phyloP scores from a whole-genome alignment of 2,888 invertebrate species.

The Tridacna crocea region DNA sequence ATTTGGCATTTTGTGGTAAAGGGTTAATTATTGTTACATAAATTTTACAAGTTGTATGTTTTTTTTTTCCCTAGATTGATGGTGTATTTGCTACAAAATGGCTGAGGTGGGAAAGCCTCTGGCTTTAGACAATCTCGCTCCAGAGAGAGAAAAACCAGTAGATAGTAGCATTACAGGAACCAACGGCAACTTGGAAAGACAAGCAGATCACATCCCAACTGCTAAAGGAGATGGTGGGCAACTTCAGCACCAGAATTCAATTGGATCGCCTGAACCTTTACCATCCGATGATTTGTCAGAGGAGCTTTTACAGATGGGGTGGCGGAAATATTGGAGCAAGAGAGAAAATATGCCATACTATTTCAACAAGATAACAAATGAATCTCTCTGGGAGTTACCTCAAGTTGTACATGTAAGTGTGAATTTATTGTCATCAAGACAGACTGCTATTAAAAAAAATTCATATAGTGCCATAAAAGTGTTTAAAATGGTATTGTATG shows the following conservation, averaged over 20 bases:
- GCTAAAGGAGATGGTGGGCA: constrained; percentile 7
- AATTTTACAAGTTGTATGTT: not conserved
- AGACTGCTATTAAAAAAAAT: too few species aligned
- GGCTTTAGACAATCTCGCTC: not conserved
- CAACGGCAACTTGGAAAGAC: constrained; percentile 21
- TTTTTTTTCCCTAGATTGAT: constrained; percentile 24
- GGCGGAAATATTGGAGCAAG: constrained; percentile 98
- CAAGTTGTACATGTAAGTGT: constrained; percentile 84
- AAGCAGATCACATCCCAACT: constrained; percentile 6
- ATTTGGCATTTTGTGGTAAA: too few species aligned
- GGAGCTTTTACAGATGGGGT: constrained; percentile 93
- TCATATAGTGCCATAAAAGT: too few species aligned
- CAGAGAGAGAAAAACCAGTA: constrained; percentile 3
- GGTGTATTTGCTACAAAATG: constrained; percentile 24
- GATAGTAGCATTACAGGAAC: constrained; percentile 8
- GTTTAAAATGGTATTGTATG: too few species aligned
- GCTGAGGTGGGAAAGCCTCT: constrained; percentile 42
- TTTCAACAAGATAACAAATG: constrained; percentile 97
- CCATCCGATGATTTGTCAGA: constrained; percentile 86
- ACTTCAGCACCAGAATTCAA: constrained; percentile 47
- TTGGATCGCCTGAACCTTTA: constrained; percentile 66
- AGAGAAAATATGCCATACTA: constrained; percentile 97
- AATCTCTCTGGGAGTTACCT: constrained; percentile 99
- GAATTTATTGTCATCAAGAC: too few species aligned
- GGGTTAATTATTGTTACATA: too few species aligned